Evolutionary conservation across 2,888 invertebrate genomes (phyloP).

Genomic region (Charanyca ferruginea): DNA sequence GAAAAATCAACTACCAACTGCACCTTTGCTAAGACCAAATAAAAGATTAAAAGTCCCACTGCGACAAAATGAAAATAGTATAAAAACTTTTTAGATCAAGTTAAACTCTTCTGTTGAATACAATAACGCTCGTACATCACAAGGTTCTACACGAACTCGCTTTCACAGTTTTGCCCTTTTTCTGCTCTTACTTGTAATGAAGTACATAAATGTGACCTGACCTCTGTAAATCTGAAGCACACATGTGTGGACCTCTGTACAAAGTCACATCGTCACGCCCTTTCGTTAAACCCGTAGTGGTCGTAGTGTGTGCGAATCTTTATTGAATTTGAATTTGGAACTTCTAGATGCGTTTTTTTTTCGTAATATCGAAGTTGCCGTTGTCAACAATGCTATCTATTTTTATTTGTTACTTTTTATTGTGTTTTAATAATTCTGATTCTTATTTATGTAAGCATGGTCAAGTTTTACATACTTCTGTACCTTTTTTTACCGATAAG

Average conservation of each 20-base stretch:
- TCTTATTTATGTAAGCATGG: too few relatives aligned
- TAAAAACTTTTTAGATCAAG: conserved; percentile 42
- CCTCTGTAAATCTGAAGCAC: conserved; percentile 57
- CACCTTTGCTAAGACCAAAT: neutral
- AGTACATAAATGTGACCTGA: conserved; percentile 60
- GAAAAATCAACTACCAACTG: conserved; percentile 7
- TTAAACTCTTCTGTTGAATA: conserved; percentile 41
- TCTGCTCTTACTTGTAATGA: conserved; percentile 51
- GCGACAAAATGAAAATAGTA: conserved; percentile 21
- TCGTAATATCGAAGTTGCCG: neutral
- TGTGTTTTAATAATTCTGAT: too few relatives aligned
- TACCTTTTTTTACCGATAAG: too few relatives aligned
- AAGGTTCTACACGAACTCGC: conserved; percentile 40
- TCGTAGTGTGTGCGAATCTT: conserved; percentile 26
- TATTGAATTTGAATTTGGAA: conserved; percentile 50
- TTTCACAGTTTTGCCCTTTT: conserved; percentile 55
- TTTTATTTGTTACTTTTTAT: too few relatives aligned
- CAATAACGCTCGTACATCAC: conserved; percentile 48
- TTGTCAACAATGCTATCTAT: neutral
- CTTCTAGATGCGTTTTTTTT: neutral
- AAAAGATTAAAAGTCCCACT: conserved; percentile 6
- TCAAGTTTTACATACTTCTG: too few relatives aligned
- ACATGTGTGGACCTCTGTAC: conserved; percentile 51
- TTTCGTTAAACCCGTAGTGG: conserved; percentile 19
- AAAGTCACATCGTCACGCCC: conserved; percentile 61